phyloP scores from a whole-genome alignment of 2,113 vertebrate species.

The Pipa parva region DNA sequence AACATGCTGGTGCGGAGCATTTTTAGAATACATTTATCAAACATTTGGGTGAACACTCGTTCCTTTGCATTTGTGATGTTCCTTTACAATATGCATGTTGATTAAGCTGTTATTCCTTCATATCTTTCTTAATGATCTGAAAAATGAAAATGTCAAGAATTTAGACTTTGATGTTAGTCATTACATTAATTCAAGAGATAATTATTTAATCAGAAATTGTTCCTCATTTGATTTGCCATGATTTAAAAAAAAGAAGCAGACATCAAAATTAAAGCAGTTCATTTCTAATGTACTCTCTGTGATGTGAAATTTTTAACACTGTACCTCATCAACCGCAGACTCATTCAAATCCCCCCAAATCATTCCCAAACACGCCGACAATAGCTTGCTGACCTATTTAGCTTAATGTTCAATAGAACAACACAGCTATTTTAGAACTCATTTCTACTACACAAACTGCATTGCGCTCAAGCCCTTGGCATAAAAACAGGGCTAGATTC shows the following conservation, averaged over 20 bases:
- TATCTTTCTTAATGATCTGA: slow-evolving; percentile 14
- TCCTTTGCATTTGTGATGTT: too few species aligned
- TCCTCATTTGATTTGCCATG: slow-evolving; percentile 16
- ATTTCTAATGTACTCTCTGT: slow-evolving; percentile 16
- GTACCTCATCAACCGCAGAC: slow-evolving; percentile 22
- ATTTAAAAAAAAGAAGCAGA: slow-evolving; percentile 16
- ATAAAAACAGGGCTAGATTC: slow-evolving; percentile 12
- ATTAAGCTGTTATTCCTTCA: slow-evolving; percentile 11
- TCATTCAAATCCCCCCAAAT: slow-evolving; percentile 39
- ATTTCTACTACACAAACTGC: slow-evolving; percentile 29
- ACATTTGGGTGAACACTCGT: too few species aligned
- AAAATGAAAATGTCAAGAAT: slow-evolving; percentile 31
- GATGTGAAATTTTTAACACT: slow-evolving; percentile 21
- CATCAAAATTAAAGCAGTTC: slow-evolving; percentile 3
- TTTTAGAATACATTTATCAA: too few species aligned
- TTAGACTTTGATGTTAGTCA: slow-evolving; percentile 27
- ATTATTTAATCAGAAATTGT: slow-evolving; percentile 32
- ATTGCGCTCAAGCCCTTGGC: slow-evolving; percentile 21
- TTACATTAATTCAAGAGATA: slow-evolving; percentile 36
- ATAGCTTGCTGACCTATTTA: slow-evolving; percentile 36
- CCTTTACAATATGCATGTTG: background rate
- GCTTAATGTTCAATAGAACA: slow-evolving; percentile 21
- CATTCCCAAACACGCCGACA: slow-evolving; percentile 31
- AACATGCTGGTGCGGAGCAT: too few species aligned
- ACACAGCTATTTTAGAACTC: slow-evolving; percentile 26